Conservation (phyloP, 1,140 invertebrate genomes). For the Aphelinus certus region DNA sequence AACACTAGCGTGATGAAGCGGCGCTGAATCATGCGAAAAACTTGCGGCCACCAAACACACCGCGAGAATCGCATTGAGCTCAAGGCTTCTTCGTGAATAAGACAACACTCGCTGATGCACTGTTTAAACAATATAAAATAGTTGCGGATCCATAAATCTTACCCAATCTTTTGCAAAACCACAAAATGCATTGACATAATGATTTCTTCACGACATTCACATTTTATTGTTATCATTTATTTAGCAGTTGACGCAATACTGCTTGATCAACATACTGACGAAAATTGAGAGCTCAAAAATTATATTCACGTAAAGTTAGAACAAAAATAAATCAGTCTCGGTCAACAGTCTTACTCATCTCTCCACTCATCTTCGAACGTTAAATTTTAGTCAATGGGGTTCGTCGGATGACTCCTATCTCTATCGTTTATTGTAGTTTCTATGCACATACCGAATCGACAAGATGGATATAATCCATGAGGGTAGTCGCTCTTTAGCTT, state of each 20-base stretch:
- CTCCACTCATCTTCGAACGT: not conserved
- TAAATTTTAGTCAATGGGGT: not conserved
- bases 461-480: no score
- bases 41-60: not conserved
- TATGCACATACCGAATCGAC: not conserved
- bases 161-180: no score
- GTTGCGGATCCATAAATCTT: no score
- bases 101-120: no score
- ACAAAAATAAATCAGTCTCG: not conserved
- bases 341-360: not conserved
- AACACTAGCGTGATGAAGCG: constrained; percentile 32
- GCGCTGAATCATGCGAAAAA: constrained; percentile 39
- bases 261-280: no score
- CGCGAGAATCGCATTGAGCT: constrained; percentile 19
- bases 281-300: no score
- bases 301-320: not conserved
- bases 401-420: not conserved
- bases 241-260: no score
- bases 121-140: no score
- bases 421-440: not conserved
- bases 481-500: not conserved
- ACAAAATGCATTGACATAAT: no score
- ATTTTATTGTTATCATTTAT: no score
- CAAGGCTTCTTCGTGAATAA: no score
- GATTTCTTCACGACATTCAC: no score